These are phyloP conservation scores for Prosapia bicincta DNA, from an alignment of 2,888 invertebrate genomes.

Conservation along the genomic window DNA sequence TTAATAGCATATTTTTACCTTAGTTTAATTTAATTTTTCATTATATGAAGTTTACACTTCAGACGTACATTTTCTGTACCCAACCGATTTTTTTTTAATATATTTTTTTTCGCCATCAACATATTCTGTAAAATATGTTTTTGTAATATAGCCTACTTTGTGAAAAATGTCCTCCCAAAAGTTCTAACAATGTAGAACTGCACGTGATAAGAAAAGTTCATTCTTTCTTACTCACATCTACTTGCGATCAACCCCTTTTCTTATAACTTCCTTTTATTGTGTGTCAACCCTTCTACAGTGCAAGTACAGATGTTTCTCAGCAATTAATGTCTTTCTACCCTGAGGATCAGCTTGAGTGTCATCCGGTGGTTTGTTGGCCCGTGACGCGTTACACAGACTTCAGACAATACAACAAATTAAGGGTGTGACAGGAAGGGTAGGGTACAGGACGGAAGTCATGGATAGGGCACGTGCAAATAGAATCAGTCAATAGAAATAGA, in stretches of 20 bases:
- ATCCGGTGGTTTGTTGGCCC: not conserved
- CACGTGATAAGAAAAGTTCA: no score
- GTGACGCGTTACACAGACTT: not conserved
- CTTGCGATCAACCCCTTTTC: not conserved
- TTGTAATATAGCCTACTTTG: no score
- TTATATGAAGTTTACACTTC: no score
- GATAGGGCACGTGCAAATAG: not conserved
- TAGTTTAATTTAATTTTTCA: no score
- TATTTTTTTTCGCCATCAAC: no score
- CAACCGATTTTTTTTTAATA: no score
- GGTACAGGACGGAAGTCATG: not conserved
- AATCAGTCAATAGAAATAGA: not conserved
- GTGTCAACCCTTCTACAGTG: not conserved
- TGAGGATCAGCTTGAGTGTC: not conserved
- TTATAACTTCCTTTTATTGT: not conserved
- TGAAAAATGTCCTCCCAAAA: no score
- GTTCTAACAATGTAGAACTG: no score
- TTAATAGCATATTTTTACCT: no score
- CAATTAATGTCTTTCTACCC: not conserved
- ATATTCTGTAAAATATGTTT: no score
- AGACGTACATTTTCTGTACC: no score
- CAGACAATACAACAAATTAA: not conserved
- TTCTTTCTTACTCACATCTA: no score
- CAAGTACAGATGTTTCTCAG: not conserved
- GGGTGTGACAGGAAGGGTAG: not conserved